Base-by-base conservation (phyloP, 1,140 invertebrate genomes). In the Pseudachorutes palmiensis region DNA sequence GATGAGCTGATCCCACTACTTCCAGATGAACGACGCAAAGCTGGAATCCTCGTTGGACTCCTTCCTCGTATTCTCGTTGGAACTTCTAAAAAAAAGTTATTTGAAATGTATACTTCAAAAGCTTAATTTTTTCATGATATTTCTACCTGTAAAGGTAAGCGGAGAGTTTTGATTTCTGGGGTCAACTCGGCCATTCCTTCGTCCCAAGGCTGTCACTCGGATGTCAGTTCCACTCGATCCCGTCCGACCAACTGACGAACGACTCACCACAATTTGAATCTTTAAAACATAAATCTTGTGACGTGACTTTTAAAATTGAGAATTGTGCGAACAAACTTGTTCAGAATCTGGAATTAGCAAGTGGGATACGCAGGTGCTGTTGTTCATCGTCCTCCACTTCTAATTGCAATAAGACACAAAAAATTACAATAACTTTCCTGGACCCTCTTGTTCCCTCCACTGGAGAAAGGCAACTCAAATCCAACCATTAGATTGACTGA, bases 191-290 rank as follows among this genome's bases (percentile, higher is more conserved):
- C 3, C 22, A 26, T 5, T 24, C 12, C 36, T 41, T 45, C 41
- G 61, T 22, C 45, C 45, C 12, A 63, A 9, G 16, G 61, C 61
- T 3, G 61, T 63, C 2, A 63, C 41, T 2, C 30, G 26, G 31
- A 63, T 63, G 33, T 63, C 61, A 41, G 61, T 63, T 60, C 58
- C 58, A n/a, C 2, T 32, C 22, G 28, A 14, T 28, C 28, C 36
- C 3, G 12, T 36, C 19, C 33, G 12, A 12, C 31, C 14, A 26
- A 16, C 61, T 45, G 12, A 12, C 5, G 26, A 32, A 12, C 58
- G 32, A 55, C 66, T 67, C 1, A 67, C 66, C 2, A 67, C 48
- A 24, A 67, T 67, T 67, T 67, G 66, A 45, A 67, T 67, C 66
- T 67, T 19, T 1, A 55, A 62, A 3, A 61, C 3, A 16, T 16